A percentile compares a stretch with the other conserved stretches of the same genome.
These are phyloP conservation scores for Caenorhabditis remanei DNA, from an alignment of 1,140 invertebrate genomes.

Conservation along the genomic window DNA sequence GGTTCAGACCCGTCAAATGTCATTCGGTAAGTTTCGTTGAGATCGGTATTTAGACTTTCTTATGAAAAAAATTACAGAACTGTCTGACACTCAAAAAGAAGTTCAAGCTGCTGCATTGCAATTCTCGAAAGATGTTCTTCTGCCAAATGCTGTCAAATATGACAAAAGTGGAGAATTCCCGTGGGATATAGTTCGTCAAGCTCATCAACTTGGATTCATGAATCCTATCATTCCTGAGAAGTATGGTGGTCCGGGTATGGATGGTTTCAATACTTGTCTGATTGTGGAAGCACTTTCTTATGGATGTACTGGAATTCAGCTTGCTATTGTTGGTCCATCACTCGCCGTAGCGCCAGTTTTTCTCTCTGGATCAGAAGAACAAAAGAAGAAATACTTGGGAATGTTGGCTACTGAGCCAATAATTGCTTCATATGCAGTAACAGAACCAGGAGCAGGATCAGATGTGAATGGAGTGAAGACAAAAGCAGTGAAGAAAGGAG, in stretches of 20 bases:
- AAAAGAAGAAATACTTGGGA: slow-evolving; percentile 91
- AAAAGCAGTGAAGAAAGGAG: slow-evolving; percentile 89
- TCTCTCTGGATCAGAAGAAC: slow-evolving; percentile 87
- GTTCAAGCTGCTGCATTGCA: slow-evolving; percentile 89
- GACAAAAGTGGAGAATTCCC: slow-evolving; percentile 93
- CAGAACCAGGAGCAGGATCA: slow-evolving; percentile 90
- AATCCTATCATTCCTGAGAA: slow-evolving; percentile 87
- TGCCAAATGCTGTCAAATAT: slow-evolving; percentile 89
- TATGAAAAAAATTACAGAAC: slow-evolving; percentile 66
- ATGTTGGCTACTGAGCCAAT: slow-evolving; percentile 88
- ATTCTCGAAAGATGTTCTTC: slow-evolving; percentile 90
- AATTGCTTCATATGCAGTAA: slow-evolving; percentile 92
- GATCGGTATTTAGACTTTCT: neutral
- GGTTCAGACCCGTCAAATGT: slow-evolving; percentile 12
- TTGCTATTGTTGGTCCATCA: slow-evolving; percentile 84
- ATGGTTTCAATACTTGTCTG: slow-evolving; percentile 86
- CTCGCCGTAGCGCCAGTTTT: slow-evolving; percentile 91
- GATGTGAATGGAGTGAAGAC: slow-evolving; percentile 85
- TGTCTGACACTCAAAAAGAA: slow-evolving; percentile 80
- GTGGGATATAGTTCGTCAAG: slow-evolving; percentile 94
- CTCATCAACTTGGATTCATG: slow-evolving; percentile 89
- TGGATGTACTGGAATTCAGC: slow-evolving; percentile 93
- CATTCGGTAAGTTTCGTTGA: slow-evolving; percentile 25
- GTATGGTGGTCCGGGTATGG: slow-evolving; percentile 79
- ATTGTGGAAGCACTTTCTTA: slow-evolving; percentile 91